Conservation (phyloP, 2,113 vertebrate species). For the Microcebus murinus region DNA sequence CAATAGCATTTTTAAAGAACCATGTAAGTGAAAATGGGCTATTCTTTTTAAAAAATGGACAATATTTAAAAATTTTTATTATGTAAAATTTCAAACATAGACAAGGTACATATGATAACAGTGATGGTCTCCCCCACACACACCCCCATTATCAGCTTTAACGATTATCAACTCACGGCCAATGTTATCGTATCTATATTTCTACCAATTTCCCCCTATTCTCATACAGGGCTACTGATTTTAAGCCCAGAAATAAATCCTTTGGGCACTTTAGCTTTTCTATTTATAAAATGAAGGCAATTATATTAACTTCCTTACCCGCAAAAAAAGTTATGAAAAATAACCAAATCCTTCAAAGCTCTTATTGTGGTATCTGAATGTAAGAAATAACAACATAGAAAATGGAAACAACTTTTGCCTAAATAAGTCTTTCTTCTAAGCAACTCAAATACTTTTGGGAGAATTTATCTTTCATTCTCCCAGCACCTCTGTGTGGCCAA, state of each 20-base stretch:
- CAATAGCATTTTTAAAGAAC: neutral
- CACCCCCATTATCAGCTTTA: neutral
- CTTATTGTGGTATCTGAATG: neutral
- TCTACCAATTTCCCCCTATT: neutral
- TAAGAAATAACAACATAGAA: slow-evolving; percentile 31
- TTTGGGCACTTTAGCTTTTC: slow-evolving; percentile 32
- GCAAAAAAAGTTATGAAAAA: slow-evolving; percentile 24
- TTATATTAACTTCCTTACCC: slow-evolving; percentile 24
- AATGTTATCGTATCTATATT: neutral
- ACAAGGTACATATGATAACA: neutral
- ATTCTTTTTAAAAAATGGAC: neutral
- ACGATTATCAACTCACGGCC: neutral
- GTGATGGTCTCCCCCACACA: neutral
- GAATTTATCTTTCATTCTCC: slow-evolving; percentile 61
- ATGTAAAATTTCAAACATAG: slow-evolving; percentile 23
- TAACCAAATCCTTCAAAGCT: neutral
- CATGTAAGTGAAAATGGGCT: neutral
- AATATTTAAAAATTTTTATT: slow-evolving; percentile 39
- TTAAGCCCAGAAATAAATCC: slow-evolving; percentile 15
- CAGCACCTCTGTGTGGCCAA: slow-evolving; percentile 39
- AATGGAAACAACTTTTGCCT: slow-evolving; percentile 41
- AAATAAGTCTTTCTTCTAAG: slow-evolving; percentile 40
- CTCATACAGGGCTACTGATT: neutral
- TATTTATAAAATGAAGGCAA: slow-evolving; percentile 53
- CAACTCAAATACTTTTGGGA: slow-evolving; percentile 22